phyloP scores from a whole-genome alignment of 1,140 invertebrate genomes.

The Heliconius congener region DNA sequence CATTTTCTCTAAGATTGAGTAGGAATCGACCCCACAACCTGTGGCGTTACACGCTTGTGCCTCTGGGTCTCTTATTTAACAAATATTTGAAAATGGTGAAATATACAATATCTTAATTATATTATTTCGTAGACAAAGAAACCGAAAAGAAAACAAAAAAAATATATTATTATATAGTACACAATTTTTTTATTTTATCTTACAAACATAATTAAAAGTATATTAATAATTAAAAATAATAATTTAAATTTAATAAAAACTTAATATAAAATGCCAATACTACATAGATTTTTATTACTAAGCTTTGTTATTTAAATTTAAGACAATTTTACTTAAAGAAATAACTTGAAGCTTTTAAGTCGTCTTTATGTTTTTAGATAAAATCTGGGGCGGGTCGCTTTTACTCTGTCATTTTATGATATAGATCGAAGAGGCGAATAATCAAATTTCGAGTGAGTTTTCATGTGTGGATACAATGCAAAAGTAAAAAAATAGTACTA shows the following conservation, averaged over 20 bases:
- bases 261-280: not conserved
- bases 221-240: too few species aligned
- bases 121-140: too few species aligned
- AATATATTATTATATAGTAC: too few species aligned
- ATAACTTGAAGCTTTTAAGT: not conserved
- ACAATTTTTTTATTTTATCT: too few species aligned
- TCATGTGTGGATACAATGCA: not conserved
- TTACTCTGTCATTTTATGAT: conserved; percentile 8
- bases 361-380: conserved; percentile 1
- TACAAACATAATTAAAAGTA: too few species aligned
- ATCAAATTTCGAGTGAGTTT: not conserved
- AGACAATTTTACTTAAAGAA: conserved; percentile 8
- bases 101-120: too few species aligned
- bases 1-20: too few species aligned
- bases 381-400: conserved; percentile 2
- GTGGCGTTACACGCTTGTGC: too few species aligned
- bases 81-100: too few species aligned
- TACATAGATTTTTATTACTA: not conserved
- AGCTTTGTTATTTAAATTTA: not conserved
- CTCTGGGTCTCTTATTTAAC: too few species aligned
- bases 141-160: too few species aligned
- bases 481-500: not conserved
- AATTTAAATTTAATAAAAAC: not conserved
- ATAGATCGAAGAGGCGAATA: not conserved
- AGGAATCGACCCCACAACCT: too few species aligned